Conservation (phyloP, 2,888 invertebrate genomes). For the Brassicogethes aeneus region DNA sequence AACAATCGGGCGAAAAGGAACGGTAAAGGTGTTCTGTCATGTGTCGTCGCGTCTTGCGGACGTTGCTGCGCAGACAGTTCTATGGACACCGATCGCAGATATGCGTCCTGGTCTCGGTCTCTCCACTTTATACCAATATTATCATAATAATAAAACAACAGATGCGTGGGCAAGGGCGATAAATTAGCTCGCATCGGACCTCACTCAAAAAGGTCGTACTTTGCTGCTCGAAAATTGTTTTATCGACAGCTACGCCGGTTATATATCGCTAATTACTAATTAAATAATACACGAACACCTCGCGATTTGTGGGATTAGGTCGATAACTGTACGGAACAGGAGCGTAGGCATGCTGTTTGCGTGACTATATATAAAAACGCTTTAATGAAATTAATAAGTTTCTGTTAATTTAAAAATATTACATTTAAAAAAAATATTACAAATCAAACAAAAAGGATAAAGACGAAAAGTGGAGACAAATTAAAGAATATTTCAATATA, state of each 20-base stretch:
- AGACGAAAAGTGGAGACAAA: too few relatives aligned
- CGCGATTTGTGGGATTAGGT: too few relatives aligned
- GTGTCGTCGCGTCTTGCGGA: background rate
- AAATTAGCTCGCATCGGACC: slow-evolving; percentile 14
- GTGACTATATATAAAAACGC: too few relatives aligned
- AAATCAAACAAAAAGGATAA: too few relatives aligned
- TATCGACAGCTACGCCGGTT: too few relatives aligned
- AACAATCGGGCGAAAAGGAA: slow-evolving; percentile 13
- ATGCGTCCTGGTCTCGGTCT: background rate
- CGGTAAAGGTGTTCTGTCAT: slow-evolving; percentile 10
- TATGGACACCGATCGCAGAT: slow-evolving; percentile 9
- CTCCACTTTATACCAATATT: slow-evolving; percentile 21
- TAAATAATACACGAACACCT: too few relatives aligned
- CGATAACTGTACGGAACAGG: too few relatives aligned
- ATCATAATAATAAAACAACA: slow-evolving; percentile 29
- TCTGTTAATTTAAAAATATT: too few relatives aligned
- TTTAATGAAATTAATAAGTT: too few relatives aligned
- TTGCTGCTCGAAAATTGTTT: background rate
- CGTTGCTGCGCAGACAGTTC: slow-evolving; percentile 11
- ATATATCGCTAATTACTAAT: background rate
- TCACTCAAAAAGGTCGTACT: background rate
- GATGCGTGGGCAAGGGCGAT: slow-evolving; percentile 29
- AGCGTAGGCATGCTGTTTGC: too few relatives aligned
- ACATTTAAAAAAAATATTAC: too few relatives aligned
- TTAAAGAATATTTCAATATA: too few relatives aligned